Conservation (phyloP, 2,888 invertebrate genomes). For the Drosophila infuscata region DNA sequence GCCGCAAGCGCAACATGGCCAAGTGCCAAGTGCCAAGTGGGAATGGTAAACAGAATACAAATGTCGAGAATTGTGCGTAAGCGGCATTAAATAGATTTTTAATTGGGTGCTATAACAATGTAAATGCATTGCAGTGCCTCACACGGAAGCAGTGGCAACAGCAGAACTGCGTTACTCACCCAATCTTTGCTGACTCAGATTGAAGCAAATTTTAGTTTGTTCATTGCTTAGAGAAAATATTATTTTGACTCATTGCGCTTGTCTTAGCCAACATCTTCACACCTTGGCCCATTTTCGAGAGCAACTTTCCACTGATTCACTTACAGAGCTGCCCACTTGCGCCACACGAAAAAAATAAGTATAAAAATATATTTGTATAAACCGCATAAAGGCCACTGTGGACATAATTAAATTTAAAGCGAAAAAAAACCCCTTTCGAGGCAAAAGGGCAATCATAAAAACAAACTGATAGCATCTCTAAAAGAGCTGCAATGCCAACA, state of each 20-base stretch:
- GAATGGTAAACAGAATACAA: conserved; percentile 17
- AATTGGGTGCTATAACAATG: conserved; percentile 70
- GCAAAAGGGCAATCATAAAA: conserved; percentile 72
- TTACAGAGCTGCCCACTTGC: conserved; percentile 32
- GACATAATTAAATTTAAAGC: conserved; percentile 67
- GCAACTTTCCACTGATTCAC: conserved; percentile 55
- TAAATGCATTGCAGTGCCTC: conserved; percentile 12
- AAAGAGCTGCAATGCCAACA: conserved; percentile 27
- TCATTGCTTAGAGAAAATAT: neutral
- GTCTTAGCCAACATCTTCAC: conserved; percentile 26
- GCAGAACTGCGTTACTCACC: neutral
- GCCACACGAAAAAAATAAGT: neutral
- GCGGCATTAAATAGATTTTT: conserved; percentile 71
- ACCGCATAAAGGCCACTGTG: conserved; percentile 19
- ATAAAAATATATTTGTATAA: neutral
- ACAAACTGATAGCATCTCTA: conserved; percentile 62
- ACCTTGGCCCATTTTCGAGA: conserved; percentile 30
- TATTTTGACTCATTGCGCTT: conserved; percentile 33
- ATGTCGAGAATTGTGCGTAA: conserved; percentile 28
- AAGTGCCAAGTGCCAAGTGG: conserved; percentile 49
- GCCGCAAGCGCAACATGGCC: conserved; percentile 30
- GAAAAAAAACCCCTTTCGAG: conserved; percentile 38
- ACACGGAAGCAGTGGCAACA: conserved; percentile 10
- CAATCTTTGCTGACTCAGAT: conserved; percentile 29
- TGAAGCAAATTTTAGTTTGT: neutral